Evolutionary conservation across 1,140 invertebrate species (phyloP), one percentile per base, ranked within the genome.

Genomic region (Nasonia giraulti): DNA sequence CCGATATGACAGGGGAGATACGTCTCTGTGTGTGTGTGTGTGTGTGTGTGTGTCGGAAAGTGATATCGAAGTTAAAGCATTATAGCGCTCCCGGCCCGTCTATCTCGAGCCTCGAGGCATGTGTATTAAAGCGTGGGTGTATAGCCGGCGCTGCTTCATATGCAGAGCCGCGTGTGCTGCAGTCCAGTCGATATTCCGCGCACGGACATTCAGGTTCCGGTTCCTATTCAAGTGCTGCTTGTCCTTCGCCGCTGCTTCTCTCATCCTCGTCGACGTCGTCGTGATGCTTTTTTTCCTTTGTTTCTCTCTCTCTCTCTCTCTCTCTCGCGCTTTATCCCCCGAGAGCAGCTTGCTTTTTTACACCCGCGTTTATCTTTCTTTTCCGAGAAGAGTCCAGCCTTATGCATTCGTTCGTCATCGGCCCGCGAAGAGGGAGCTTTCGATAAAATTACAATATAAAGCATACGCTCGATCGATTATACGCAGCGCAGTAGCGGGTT

Each of bases 121-220:
- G 40, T 44, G 40, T 44, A 44, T 44, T 44, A 55, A 55, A 55
- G 12, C 3, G 17, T 62, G 7, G 4, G 7, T 62, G n/a, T 62
- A 62, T n/a, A 62, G 47, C 55, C 17, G 55, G 5, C 17, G 14
- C 86, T 84, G 85, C 86, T 91, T 91, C 87, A 77, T 91, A 91
- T 91, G 90, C 91, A 88, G 83, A 81, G 81, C 62, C 80, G 87
- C 47, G 80, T 23, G 68, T 78, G 81, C 81, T 87, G 87, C 90
- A 88, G 87, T 89, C 88, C 89, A 90, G 87, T 88, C 88, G 85
- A 80, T 83, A 91, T 91, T 91, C 91, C 87, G 87, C 87, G 89
- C 91, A 91, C 91, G 91, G 85, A 90, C 71, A 81, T 76, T 50
- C 81, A 77, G 84, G 90, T 91, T 91, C 91, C 90, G 91, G 91